Conservation (phyloP, 2,797 vertebrate genomes). For the Catharus ustulatus region DNA sequence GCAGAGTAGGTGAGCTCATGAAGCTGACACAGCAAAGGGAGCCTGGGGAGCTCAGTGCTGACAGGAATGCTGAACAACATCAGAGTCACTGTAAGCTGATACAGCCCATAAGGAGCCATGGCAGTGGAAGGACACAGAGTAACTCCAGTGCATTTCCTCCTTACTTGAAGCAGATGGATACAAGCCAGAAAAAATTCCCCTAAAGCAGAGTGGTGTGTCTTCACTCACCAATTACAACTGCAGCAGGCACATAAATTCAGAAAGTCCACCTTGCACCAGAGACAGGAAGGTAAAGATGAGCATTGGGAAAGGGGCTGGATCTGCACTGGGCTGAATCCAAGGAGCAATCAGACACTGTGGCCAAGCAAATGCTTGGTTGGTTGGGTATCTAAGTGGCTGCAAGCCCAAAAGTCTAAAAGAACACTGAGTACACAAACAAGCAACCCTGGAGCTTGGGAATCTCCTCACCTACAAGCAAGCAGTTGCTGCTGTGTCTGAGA, state of each 20-base stretch:
- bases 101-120: accelerated
- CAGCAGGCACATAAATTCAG: neutral
- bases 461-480: neutral
- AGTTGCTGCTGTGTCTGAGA: neutral
- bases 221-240: neutral
- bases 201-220: neutral
- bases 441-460: neutral
- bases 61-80: neutral
- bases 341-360: neutral
- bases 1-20: neutral
- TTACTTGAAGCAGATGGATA: neutral
- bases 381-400: slow-evolving; percentile 32
- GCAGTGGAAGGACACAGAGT: neutral
- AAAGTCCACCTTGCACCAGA: neutral
- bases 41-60: neutral
- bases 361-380: slow-evolving; percentile 6
- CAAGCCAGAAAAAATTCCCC: neutral
- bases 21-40: neutral
- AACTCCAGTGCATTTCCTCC: neutral
- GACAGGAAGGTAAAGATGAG: neutral
- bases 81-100: neutral
- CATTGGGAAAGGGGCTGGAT: neutral
- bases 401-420: slow-evolving; percentile 19
- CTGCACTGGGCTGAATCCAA: slow-evolving; percentile 14
- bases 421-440: neutral